Percentiles rank a stretch among this genome's conserved stretches.
Conservation (phyloP, 2,888 invertebrate species). For the Abrostola tripartita region DNA sequence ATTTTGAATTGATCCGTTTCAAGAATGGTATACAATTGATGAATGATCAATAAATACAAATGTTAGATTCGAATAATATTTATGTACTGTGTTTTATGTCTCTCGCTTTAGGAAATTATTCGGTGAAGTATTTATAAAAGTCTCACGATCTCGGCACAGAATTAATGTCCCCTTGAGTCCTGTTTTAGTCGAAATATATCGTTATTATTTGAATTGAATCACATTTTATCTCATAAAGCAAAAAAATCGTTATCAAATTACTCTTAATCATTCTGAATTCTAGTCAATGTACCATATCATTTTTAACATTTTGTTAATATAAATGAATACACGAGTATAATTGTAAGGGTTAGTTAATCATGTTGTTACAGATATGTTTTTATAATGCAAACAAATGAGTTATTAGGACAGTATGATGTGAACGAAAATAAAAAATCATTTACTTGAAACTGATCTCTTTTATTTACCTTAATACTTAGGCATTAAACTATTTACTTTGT, state of each 20-base stretch:
- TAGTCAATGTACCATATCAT: conserved; percentile 88
- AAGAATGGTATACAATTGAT: conserved; percentile 13
- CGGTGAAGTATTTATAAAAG: conserved; percentile 3
- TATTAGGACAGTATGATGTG: conserved; percentile 86
- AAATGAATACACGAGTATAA: conserved; percentile 63
- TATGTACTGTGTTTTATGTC: conserved; percentile 2
- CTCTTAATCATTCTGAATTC: conserved; percentile 69
- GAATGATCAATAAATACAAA: conserved; percentile 7
- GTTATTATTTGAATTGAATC: conserved; percentile 6
- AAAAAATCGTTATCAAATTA: conserved; percentile 51
- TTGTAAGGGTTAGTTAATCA: conserved; percentile 83
- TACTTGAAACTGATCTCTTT: conserved; percentile 69
- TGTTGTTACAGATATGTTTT: conserved; percentile 87
- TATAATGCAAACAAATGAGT: conserved; percentile 84
- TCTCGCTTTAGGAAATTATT: conserved; percentile 4
- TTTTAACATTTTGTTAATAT: conserved; percentile 81
- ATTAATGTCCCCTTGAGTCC: background rate
- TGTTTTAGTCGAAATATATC: conserved; percentile 7
- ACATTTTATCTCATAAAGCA: conserved; percentile 8
- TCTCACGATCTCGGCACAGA: conserved; percentile 6
- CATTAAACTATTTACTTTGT: conserved; percentile 7
- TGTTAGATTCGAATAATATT: background rate
- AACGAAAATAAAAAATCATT: conserved; percentile 85
- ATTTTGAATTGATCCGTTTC: conserved; percentile 25
- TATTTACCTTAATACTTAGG: conserved; percentile 43